A percentile compares a stretch with the other conserved stretches of the same genome.
These are phyloP conservation scores for Aphrophora alni DNA, from an alignment of 2,888 invertebrate genomes.

Conservation along the genomic window DNA sequence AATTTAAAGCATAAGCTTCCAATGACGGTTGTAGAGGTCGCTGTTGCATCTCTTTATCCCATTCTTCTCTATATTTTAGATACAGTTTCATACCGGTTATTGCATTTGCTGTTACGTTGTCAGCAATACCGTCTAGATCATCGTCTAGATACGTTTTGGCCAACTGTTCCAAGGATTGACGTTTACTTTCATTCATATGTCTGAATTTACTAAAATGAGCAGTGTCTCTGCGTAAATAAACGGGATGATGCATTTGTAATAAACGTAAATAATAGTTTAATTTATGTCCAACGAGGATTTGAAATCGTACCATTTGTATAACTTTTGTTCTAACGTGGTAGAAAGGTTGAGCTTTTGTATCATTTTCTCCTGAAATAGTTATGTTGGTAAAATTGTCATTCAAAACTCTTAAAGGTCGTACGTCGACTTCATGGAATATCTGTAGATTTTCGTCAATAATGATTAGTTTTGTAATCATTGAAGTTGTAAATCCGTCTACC, in stretches of 20 bases:
- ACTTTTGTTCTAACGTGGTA: neutral
- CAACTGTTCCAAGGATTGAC: neutral
- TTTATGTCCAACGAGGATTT: neutral
- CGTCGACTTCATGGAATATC: neutral
- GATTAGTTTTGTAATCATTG: neutral
- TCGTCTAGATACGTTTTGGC: neutral
- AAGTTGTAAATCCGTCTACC: neutral
- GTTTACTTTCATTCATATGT: neutral
- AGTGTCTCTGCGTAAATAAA: neutral
- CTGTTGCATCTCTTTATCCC: neutral
- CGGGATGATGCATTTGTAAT: neutral
- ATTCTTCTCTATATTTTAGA: neutral
- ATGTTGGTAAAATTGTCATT: neutral
- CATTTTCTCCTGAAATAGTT: too few relatives aligned
- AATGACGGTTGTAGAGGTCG: neutral
- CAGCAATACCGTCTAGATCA: neutral
- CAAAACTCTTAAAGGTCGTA: neutral
- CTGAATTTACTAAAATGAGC: neutral
- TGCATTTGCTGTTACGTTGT: neutral
- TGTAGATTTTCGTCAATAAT: neutral
- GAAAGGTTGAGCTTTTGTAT: neutral
- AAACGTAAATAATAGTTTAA: neutral
- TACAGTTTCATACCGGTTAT: neutral
- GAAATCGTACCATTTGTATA: neutral
- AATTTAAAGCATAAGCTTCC: neutral